Evolutionary conservation across 2,888 invertebrate genomes (phyloP), one percentile per base, ranked within the genome.

Genomic region (Agapetus fuscipes): DNA sequence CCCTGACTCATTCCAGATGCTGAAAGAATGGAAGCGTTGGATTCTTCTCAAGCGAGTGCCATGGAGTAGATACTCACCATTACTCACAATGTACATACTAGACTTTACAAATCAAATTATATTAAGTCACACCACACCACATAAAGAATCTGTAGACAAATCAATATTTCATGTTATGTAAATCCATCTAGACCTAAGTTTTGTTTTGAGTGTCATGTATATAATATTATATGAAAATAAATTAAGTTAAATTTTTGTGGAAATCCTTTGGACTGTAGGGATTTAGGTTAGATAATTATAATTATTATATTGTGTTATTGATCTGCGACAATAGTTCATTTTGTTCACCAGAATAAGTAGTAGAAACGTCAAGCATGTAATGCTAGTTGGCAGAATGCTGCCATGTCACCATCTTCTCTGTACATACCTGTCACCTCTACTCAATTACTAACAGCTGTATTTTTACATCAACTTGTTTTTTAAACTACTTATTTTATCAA

Each of bases 401-500:
- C n/a, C n/a, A n/a, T n/a, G n/a, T n/a, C n/a, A n/a, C n/a, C n/a
- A n/a, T n/a, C n/a, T n/a, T n/a, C n/a, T n/a, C n/a, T n/a, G n/a
- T n/a, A n/a, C n/a, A n/a, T n/a, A n/a, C n/a, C n/a, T n/a, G n/a
- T n/a, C n/a, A n/a, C n/a, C n/a, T n/a, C n/a, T n/a, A n/a, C n/a
- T n/a, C n/a, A 33, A 20, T 29, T 17, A 26, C 34, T 12, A 27
- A 26, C 34, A 32, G 58, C 59, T 61, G 66, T 65, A 64, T 66
- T 67, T 61, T 62, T 61, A 58, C 64, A 62, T 64, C 62, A 62
- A 64, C 62, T 65, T 66, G 65, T 67, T 68, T 67, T 68, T 66
- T n/a, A n/a, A 67, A 66, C 64, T 65, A 67, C 66, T 66, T 66
- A 66, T 66, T 67, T 67, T 68, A 64, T 64, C 60, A 60, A 67